Base-by-base conservation (phyloP, 2,888 invertebrate genomes). In the Fissipunctia ypsillon region DNA sequence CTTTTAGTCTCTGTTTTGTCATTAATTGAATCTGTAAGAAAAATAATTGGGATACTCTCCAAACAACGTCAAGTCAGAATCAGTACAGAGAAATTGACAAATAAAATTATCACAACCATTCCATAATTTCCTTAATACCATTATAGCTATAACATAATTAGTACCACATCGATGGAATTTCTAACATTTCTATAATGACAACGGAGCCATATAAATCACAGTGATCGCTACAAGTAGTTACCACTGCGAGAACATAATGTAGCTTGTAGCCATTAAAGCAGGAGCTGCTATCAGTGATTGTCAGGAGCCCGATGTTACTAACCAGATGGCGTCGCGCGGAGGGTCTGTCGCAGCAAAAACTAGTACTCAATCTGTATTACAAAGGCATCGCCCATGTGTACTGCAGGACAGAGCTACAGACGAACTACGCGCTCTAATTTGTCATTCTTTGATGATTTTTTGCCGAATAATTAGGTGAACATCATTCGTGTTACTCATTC, bases 291-390 rank as follows among this genome's bases (percentile, higher is more conserved):
- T 94, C 95, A 90, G 93, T 85, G 93, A 95, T 94, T 95, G 94
- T 95, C 95, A 94, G 91, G 87, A 88, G 88, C 79, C 80, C 84
- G 88, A 90, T 94, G 95, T 94, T 95, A 95, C 94, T 94, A 95
- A 94, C 92, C 96, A 96, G 94, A 96, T 96, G 96, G 90, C 92
- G 88, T 76, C 88, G 90, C 88, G 94, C 92, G 95, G 95, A 94
- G 90, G 95, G 95, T 94, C 94, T 85, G 84, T 88, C 90, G 84
- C 90, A 87, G 92, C 90, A 93, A 93, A 93, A 92, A 91, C 89
- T 90, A 78, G 80, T 78, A 79, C 80, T 80, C 71, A 68, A 76
- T 80, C 67, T 69, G 50, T 64, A 50, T 61, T 83, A 78, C 85
- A 87, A 85, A 85, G 83, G 72, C 75, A 73, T 69, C 60, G 57